Percentiles rank a stretch among this genome's conserved stretches.
Evolutionary conservation across 2,113 vertebrate genomes (phyloP).

Genomic region (Ctenodactylus gundi): DNA sequence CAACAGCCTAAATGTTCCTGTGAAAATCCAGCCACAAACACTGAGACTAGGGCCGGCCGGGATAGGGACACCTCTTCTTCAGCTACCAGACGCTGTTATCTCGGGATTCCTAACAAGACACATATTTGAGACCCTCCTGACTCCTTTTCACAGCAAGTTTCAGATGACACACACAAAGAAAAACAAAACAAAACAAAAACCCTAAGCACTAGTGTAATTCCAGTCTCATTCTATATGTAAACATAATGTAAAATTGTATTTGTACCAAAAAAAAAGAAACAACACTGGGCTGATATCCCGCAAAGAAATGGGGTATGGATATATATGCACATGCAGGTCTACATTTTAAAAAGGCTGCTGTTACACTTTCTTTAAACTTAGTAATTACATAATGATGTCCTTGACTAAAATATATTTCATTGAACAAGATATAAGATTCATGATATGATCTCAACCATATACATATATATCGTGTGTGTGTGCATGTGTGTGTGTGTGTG

Average conservation of each 20-base stretch:
- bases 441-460: not conserved
- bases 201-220: not conserved
- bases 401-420: not conserved
- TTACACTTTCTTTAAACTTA: not conserved
- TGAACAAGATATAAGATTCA: not conserved
- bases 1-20: no score
- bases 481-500: no score
- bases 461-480: not conserved
- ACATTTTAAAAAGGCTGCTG: not conserved
- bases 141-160: not conserved
- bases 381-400: not conserved
- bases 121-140: not conserved
- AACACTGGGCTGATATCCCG: not conserved
- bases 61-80: not conserved
- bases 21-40: no score
- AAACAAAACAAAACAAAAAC: not conserved
- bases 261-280: not conserved
- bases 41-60: not conserved
- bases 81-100: not conserved
- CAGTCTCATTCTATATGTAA: not conserved
- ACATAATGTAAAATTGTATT: not conserved
- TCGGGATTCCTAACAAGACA: not conserved
- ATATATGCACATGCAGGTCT: not conserved
- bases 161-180: no score
- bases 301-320: fast-evolving